phyloP scores from a whole-genome alignment of 2,888 invertebrate genomes.

The Apodemia mormo region DNA sequence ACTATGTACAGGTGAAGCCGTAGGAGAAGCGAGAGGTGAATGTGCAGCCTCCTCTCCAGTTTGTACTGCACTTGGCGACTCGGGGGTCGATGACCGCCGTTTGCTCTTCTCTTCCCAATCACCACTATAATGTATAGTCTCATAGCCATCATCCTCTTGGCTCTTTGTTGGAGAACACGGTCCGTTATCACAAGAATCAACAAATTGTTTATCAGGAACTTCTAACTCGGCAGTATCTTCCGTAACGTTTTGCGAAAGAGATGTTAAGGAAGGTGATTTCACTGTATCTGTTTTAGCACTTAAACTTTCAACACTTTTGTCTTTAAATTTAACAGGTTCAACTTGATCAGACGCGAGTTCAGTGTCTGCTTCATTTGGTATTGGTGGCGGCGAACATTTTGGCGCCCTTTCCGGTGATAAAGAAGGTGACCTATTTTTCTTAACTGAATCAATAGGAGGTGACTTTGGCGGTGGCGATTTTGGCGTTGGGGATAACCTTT shows the following conservation, averaged over 20 bases:
- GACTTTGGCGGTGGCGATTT: slow-evolving; percentile 24
- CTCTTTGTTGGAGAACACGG: slow-evolving; percentile 48
- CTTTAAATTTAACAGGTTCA: not conserved
- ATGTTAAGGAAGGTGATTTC: slow-evolving; percentile 43
- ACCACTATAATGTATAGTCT: slow-evolving; percentile 58
- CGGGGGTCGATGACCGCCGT: slow-evolving; percentile 70
- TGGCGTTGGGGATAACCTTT: slow-evolving; percentile 49
- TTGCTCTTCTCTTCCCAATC: slow-evolving; percentile 66
- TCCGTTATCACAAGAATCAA: slow-evolving; percentile 52
- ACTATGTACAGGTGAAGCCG: slow-evolving; percentile 64
- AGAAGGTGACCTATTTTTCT: slow-evolving; percentile 37
- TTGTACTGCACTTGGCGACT: slow-evolving; percentile 54
- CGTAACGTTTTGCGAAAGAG: slow-evolving; percentile 47
- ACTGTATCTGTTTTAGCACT: slow-evolving; percentile 17
- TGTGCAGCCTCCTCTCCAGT: slow-evolving; percentile 43
- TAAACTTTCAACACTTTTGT: not conserved
- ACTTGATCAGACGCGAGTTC: slow-evolving; percentile 28
- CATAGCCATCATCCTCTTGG: slow-evolving; percentile 57
- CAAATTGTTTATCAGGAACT: slow-evolving; percentile 47
- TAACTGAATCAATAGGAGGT: slow-evolving; percentile 25
- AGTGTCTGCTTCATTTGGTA: slow-evolving; percentile 37
- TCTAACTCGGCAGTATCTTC: slow-evolving; percentile 45
- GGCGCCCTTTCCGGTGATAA: slow-evolving; percentile 47
- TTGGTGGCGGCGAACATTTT: slow-evolving; percentile 63
- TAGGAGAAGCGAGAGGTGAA: slow-evolving; percentile 51